Evolutionary conservation across 2,113 vertebrate genomes (phyloP).

Genomic region (human): DNA sequence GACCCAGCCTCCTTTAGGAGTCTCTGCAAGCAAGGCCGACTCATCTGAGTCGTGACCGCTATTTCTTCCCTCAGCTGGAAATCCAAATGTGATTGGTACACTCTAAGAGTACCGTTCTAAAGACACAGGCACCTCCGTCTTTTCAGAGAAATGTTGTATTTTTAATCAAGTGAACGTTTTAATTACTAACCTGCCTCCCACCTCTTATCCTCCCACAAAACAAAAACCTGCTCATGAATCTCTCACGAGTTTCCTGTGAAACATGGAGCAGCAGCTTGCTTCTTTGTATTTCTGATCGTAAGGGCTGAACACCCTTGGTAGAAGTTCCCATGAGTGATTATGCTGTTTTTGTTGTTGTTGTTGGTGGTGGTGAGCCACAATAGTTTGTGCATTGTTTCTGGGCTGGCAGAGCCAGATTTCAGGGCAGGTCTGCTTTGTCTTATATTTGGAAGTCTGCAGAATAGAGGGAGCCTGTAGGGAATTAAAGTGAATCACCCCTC

Average conservation of each 20-base stretch:
- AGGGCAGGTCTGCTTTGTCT: neutral
- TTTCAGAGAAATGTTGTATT: constrained; percentile 63
- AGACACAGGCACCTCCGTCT: constrained; percentile 16
- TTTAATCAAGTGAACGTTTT: constrained; percentile 65
- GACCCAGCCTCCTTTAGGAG: neutral
- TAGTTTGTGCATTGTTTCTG: neutral
- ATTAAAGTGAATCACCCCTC: neutral
- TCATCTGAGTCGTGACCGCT: constrained; percentile 27
- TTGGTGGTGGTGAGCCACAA: neutral
- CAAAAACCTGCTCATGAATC: neutral
- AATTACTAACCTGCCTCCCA: constrained; percentile 55
- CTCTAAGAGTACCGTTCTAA: constrained; percentile 53
- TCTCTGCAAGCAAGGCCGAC: constrained; percentile 48
- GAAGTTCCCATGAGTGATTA: neutral
- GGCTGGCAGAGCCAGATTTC: neutral
- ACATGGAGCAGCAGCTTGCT: neutral
- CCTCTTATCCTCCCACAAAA: constrained; percentile 34
- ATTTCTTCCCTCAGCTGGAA: constrained; percentile 55
- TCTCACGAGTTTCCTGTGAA: neutral
- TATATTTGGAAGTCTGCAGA: constrained; percentile 10
- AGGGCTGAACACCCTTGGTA: neutral
- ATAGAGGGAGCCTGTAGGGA: neutral
- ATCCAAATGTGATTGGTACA: constrained; percentile 8
- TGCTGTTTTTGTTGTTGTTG: neutral
- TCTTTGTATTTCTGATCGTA: neutral